Conservation (phyloP, 2,888 invertebrate genomes). For the Ectemnius lituratus region DNA sequence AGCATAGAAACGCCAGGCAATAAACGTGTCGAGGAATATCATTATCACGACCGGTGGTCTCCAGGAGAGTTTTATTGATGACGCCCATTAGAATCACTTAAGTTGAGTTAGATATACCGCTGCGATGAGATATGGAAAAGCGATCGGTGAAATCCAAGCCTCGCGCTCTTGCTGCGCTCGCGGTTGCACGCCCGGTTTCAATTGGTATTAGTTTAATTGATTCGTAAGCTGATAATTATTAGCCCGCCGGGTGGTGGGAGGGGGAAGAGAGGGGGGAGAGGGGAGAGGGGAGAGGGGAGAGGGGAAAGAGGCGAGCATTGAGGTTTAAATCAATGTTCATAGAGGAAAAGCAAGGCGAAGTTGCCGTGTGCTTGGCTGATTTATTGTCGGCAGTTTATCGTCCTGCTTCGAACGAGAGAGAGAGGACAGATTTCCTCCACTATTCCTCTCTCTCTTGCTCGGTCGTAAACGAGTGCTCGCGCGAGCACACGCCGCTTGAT, state of each 20-base stretch:
- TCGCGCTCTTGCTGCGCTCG: no score
- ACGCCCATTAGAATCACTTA: no score
- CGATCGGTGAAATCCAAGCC: no score
- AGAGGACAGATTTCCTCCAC: slow-evolving; percentile 42
- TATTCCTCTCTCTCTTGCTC: slow-evolving; percentile 33
- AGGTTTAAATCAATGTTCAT: slow-evolving; percentile 34
- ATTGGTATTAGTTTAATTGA: slow-evolving; percentile 45
- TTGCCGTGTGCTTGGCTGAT: slow-evolving; percentile 34
- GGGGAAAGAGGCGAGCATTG: not conserved
- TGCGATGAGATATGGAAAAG: no score
- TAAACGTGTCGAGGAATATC: no score
- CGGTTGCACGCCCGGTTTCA: not conserved
- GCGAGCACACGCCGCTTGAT: slow-evolving; percentile 25
- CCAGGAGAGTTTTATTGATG: no score
- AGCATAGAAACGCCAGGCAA: no score
- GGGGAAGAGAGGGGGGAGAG: no score
- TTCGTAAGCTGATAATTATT: slow-evolving; percentile 47
- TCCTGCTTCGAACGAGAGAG: slow-evolving; percentile 10
- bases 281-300: no score
- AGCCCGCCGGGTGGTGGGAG: slow-evolving; percentile 12
- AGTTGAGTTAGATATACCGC: no score
- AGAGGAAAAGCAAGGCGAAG: slow-evolving; percentile 36
- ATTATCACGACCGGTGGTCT: no score
- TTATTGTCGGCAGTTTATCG: slow-evolving; percentile 54
- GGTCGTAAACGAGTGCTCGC: slow-evolving; percentile 29